Evolutionary conservation across 2,888 invertebrate genomes (phyloP), one percentile per base, ranked within the genome.

Genomic region (Pandemis corylana): DNA sequence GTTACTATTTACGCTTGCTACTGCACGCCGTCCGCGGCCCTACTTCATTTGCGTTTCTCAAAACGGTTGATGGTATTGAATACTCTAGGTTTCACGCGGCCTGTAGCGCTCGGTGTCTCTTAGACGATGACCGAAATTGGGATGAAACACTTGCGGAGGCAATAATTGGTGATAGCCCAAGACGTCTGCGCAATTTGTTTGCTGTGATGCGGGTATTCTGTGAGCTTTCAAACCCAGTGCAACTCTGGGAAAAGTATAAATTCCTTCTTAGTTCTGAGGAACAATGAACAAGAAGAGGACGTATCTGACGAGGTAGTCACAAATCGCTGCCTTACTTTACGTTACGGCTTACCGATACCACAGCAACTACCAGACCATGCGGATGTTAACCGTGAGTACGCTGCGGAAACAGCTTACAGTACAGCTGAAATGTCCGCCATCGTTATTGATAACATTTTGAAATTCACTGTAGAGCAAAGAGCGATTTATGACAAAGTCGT

Each of bases 11-110:
- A 65, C 76, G 77, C 72, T 76, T 81, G 78, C 79, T 81, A 73
- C 76, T 80, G 67, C 80, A 81, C 76, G 20, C 79, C 71, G 80
- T 86, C 66, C 77, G 76, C 66, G 84, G 83, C 64, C 49, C 49
- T 10, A 49, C 10, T 7, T 49, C 49, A 0, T 49, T 49, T 3
- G 12, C 49, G 12, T 5, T 1, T 3, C 13, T 49, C 10, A 49
- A 3, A 49, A 10, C 49, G 1, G 13, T 49, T 49, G 10, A 49
- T 10, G 49, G 49, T 1, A 12, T 49, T 1, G 49, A 49, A 49
- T 3, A 12, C 4, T 12, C 49, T 12, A 49, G 9, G 1, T 49
- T 49, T 49, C 12, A 49, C 3, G 49, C 49, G 1, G 49, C 49
- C 49, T 49, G 49, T 49, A 10, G 49, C 0, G 49, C 49, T 1